These are phyloP conservation scores for Agapornis roseicollis DNA, from an alignment of 2,113 vertebrate species.

Conservation along the genomic window DNA sequence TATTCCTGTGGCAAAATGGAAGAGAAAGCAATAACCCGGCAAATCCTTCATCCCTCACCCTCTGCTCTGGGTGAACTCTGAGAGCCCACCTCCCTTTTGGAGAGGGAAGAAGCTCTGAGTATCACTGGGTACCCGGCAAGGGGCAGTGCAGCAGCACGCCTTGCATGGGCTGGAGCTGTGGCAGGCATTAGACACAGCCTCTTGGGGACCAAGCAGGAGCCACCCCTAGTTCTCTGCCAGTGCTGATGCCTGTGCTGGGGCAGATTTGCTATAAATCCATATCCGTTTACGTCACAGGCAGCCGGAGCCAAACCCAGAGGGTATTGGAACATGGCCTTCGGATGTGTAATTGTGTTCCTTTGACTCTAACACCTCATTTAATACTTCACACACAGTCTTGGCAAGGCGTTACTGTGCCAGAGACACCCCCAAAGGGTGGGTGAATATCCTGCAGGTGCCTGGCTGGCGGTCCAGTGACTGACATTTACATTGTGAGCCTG, in stretches of 20 bases:
- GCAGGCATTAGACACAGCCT: accelerated
- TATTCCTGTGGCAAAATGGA: background rate
- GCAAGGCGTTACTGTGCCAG: background rate
- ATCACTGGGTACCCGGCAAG: background rate
- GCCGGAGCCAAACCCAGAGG: background rate
- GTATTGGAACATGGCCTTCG: background rate
- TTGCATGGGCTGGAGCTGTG: accelerated
- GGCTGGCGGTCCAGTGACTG: background rate
- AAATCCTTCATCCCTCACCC: background rate
- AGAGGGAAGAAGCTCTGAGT: background rate
- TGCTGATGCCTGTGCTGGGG: background rate
- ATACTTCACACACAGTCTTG: background rate
- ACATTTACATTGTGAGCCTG: background rate
- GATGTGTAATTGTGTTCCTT: slow-evolving; percentile 1
- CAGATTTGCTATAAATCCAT: background rate
- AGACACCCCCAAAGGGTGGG: background rate
- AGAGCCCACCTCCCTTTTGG: background rate
- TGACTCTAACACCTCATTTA: background rate
- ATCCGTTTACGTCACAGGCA: background rate
- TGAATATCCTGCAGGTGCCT: no score
- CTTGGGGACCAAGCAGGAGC: background rate
- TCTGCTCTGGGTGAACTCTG: background rate
- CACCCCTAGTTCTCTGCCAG: background rate
- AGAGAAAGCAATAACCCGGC: background rate
- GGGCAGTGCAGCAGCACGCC: background rate